phyloP scores from a whole-genome alignment of 2,888 invertebrate species.

The Tenthredo livida region DNA sequence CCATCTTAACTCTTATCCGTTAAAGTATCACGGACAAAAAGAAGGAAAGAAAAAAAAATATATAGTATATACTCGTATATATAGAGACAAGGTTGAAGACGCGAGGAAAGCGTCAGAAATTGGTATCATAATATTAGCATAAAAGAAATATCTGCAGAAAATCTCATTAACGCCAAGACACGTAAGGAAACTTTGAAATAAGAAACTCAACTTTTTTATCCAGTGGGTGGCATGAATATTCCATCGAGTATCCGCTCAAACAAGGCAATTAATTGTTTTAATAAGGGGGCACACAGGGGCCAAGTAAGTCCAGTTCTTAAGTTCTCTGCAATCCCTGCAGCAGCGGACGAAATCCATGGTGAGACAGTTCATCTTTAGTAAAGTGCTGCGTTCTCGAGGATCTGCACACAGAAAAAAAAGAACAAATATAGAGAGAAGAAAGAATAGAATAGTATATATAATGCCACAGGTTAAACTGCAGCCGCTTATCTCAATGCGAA shows the following conservation, averaged over 20 bases:
- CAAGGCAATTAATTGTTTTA: conserved; percentile 22
- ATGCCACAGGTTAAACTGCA: too few species aligned
- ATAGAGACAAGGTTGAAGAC: conserved; percentile 29
- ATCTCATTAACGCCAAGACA: conserved; percentile 51
- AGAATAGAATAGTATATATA: neutral
- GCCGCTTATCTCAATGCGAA: neutral
- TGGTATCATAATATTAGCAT: conserved; percentile 50
- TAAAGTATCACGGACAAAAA: conserved; percentile 30
- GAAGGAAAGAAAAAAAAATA: neutral
- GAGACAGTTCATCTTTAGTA: neutral
- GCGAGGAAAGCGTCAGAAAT: conserved; percentile 47
- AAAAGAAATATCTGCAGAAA: conserved; percentile 46
- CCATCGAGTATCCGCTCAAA: conserved; percentile 19
- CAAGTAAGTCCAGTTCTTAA: neutral
- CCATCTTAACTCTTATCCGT: conserved; percentile 24
- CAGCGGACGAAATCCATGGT: neutral
- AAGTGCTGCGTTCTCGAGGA: neutral
- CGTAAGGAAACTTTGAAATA: conserved; percentile 40
- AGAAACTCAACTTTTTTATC: conserved; percentile 36
- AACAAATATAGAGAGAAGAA: neutral
- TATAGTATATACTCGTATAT: neutral
- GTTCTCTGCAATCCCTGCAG: neutral
- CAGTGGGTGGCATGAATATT: conserved; percentile 41
- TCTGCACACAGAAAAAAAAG: neutral
- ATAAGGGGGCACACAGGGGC: neutral